phyloP scores from a whole-genome alignment of 2,888 invertebrate genomes.

The Chloromyia formosa region DNA sequence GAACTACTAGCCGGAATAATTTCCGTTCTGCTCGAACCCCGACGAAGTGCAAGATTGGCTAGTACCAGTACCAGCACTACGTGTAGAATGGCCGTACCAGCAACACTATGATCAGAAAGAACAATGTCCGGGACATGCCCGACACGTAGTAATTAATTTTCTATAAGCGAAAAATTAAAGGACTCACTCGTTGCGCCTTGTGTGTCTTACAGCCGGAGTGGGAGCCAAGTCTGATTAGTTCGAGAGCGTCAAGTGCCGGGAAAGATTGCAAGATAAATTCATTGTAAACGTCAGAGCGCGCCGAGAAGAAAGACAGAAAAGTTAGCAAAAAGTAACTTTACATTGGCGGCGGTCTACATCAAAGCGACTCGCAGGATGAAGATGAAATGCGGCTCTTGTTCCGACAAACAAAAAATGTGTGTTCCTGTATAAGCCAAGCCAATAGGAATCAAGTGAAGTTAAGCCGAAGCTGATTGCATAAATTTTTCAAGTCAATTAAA shows the following conservation, averaged over 20 bases:
- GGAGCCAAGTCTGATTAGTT: not conserved
- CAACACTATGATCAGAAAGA: too few species aligned
- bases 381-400: not conserved
- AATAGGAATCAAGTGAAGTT: not conserved
- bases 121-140: slow-evolving; percentile 9
- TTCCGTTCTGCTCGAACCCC: not conserved
- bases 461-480: not conserved
- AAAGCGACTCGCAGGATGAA: not conserved
- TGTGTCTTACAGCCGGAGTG: not conserved
- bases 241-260: not conserved
- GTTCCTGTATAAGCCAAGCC: not conserved
- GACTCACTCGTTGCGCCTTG: not conserved
- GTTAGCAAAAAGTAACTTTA: not conserved
- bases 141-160: slow-evolving; percentile 25
- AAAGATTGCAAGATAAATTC: not conserved
- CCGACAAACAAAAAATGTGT: not conserved
- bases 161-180: slow-evolving; percentile 22
- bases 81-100: too few species aligned
- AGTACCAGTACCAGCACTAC: not conserved
- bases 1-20: slow-evolving; percentile 6
- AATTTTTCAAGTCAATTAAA: not conserved
- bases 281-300: not conserved
- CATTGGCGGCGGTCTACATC: not conserved
- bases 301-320: too few species aligned
- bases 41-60: slow-evolving; percentile 2